Evolutionary conservation across 2,113 vertebrate genomes (phyloP).

Genomic region (Verasper variegatus): DNA sequence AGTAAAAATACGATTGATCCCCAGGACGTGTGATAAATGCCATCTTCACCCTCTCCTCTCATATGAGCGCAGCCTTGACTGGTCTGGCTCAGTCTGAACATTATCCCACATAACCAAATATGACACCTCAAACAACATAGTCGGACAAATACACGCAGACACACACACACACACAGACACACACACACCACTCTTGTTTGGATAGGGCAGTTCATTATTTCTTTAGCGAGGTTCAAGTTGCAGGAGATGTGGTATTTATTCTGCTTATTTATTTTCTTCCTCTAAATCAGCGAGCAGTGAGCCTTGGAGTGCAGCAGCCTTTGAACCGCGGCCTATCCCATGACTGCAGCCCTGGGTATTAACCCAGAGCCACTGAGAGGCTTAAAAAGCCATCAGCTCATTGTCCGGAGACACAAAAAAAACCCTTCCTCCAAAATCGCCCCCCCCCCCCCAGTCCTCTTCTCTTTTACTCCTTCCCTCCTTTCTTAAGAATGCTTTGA

Average conservation of each 20-base stretch:
- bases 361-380: conserved; percentile 84
- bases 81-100: conserved; percentile 52
- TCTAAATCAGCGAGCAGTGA: conserved; percentile 64
- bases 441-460: conserved; percentile 74
- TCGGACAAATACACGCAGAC: background rate
- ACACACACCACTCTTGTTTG: conserved; percentile 26
- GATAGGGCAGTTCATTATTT: conserved; percentile 73
- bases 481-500: conserved; percentile 81
- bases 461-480: conserved; percentile 78
- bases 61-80: conserved; percentile 51
- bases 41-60: conserved; percentile 69
- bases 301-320: conserved; percentile 73
- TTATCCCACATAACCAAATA: conserved; percentile 64
- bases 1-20: conserved; percentile 66
- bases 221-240: conserved; percentile 71
- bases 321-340: conserved; percentile 79
- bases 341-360: conserved; percentile 79
- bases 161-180: background rate
- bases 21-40: conserved; percentile 70
- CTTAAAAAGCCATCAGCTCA: conserved; percentile 90
- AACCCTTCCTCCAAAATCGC: conserved; percentile 82
- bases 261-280: conserved; percentile 76
- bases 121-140: conserved; percentile 55
- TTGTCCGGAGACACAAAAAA: conserved; percentile 90
- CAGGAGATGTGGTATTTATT: conserved; percentile 73